Evolutionary conservation across 2,113 vertebrate genomes (phyloP), one percentile per base, ranked within the genome.

Genomic region (Lucifuga dentata): DNA sequence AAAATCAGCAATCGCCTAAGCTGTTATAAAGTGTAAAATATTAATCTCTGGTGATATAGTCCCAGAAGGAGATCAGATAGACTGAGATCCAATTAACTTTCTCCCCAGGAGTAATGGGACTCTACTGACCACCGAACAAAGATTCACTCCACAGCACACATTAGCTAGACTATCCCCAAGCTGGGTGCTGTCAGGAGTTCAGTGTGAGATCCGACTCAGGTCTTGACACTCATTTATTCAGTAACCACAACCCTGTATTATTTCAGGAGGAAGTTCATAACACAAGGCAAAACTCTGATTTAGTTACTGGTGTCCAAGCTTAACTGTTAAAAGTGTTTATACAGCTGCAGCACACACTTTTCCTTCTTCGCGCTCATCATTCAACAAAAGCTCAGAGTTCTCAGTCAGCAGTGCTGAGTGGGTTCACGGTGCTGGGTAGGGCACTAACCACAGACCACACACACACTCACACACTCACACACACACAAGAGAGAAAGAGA

Each of bases 41-140:
- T 90, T 83, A 78, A 86, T 85, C 68, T 75, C 64, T 20, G 17
- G 26, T 55, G 72, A 61, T 71, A 65, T 53, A 66, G 75, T 71
- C 68, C 64, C 65, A 60, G 52, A 45, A 3, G 3, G 49, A 70
- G 78, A 79, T 80, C 59, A 76, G 78, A 86, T 80, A 76, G 71
- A 46, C 21, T 10, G 35, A 76, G 80, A 79, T 85, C 81, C 80
- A 85, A 87, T 92, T 87, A 88, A 81, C 56, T 83, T 71, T 55
- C 70, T 73, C 46, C 53, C 58, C 52, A 35, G 72, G 62, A 51
- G 40, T 49, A 80, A 17, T 1, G 11, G 3, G 70, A 20, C 68
- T 70, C 41, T 2, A 60, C 78, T 69, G 50, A 49, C 74, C 83
- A 64, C n/a, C n/a, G n/a, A n/a, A n/a, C n/a, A n/a, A n/a, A 7